Evolutionary conservation across 2,797 vertebrate species (phyloP), one percentile per base, ranked within the genome.

Genomic region (Pangasius larnaudii): DNA sequence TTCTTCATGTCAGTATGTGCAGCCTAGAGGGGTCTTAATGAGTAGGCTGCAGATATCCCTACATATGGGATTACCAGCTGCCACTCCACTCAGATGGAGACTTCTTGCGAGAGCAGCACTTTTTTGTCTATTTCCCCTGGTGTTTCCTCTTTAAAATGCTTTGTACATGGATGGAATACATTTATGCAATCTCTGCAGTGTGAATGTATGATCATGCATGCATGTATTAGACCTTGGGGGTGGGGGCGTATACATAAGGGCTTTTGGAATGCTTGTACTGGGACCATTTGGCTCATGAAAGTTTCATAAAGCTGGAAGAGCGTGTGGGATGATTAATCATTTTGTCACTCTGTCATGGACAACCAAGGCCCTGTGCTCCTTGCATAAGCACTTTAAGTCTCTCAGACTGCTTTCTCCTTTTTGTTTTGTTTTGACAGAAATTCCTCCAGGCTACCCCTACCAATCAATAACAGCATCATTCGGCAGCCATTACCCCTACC

Each of bases 381-480:
- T 89, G 87, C 89, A 86, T 90, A 89, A 88, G 90, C 80, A 80
- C 74, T 87, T 85, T 80, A 86, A 85, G 71, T 72, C 75, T 85
- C 87, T 90, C 87, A 89, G 75, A 90, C 82, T 36, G 67, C 61
- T 59, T 36, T 86, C 30, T 86, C 27, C 63, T 80, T 87, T 33
- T 86, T 78, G 61, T 65, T 84, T 65, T 69, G 74, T 91, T 90
- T 90, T 94, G 92, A 87, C 95, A 99, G 98, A 98, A 87, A 94
- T 98, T n/a, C 95, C 97, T 16, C 94, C 96, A 0, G 96, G 97
- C 91, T 99, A 97, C 91, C 95, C 97, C 0, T 99, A 98, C 92
- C 97, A 96, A 89, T 96, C 98, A 51, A 93, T 98, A 91, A 95
- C 97, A 0, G 95, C 97, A 0, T 96, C 97, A 11, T 98, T 97